A percentile compares a stretch with the other conserved stretches of the same genome.
Conservation (phyloP, 2,113 vertebrate genomes). For the Hemiprocne comata region DNA sequence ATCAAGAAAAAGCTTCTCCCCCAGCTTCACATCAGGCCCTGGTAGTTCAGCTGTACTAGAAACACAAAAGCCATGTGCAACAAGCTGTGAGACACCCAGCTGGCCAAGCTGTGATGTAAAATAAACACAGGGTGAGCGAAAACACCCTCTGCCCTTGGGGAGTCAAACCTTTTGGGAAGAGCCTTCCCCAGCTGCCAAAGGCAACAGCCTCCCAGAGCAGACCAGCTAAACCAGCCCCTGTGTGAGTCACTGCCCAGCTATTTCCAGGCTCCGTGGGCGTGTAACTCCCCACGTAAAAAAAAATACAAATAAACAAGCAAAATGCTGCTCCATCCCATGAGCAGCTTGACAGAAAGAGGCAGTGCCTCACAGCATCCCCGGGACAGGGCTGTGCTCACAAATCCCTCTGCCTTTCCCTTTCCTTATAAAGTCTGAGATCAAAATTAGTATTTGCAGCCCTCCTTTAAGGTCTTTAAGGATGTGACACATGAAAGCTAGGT, state of each 20-base stretch:
- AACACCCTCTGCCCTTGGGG: not conserved
- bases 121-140: not conserved
- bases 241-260: conserved; percentile 52
- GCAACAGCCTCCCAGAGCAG: not conserved
- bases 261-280: conserved; percentile 42
- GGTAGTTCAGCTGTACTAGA: not conserved
- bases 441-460: not conserved
- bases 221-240: not conserved
- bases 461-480: not conserved
- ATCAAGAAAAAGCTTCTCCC: not conserved
- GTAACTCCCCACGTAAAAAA: conserved; percentile 9
- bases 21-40: not conserved
- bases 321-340: not conserved
- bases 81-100: not conserved
- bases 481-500: not conserved
- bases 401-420: not conserved
- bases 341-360: not conserved
- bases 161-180: not conserved
- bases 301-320: conserved; percentile 31
- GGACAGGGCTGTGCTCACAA: not conserved
- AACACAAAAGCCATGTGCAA: not conserved
- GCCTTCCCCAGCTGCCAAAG: not conserved
- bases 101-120: not conserved
- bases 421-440: not conserved
- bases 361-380: fast-evolving